A percentile compares a stretch with the other conserved stretches of the same genome.
These are phyloP conservation scores for Chlorodrepanis virens DNA, from an alignment of 2,113 vertebrate genomes.

Conservation along the genomic window DNA sequence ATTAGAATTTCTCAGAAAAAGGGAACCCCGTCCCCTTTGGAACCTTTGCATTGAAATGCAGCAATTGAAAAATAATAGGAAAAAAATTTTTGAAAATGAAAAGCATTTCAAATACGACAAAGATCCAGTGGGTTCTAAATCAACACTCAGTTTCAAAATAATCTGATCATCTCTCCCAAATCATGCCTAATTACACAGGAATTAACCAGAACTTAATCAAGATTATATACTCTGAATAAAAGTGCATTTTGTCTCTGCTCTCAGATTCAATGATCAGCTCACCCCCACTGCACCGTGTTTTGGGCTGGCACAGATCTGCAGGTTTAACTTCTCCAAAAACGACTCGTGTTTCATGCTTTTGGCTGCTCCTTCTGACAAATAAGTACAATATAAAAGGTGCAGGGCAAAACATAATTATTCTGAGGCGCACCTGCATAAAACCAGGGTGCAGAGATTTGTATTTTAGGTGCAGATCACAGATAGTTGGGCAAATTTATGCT, in stretches of 20 bases:
- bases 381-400: not conserved
- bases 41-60: not conserved
- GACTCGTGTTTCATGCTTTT: not conserved
- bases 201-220: not conserved
- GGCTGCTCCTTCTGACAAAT: not conserved
- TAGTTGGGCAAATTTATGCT: slow-evolving; percentile 40
- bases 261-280: accelerated
- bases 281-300: accelerated
- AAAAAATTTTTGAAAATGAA: not conserved
- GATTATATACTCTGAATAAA: accelerated
- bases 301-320: not conserved
- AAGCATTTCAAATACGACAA: not conserved
- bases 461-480: not conserved
- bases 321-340: not conserved
- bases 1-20: not conserved
- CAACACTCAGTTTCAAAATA: not conserved
- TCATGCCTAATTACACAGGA: not conserved
- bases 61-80: not conserved
- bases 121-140: not conserved
- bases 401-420: slow-evolving; percentile 27
- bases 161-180: not conserved
- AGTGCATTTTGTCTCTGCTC: not conserved
- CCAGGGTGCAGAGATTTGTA: not conserved
- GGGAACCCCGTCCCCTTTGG: not conserved
- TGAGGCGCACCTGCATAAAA: not conserved